Evolutionary conservation across 1,140 invertebrate species (phyloP).

Genomic region (Chironomus striatipennis): DNA sequence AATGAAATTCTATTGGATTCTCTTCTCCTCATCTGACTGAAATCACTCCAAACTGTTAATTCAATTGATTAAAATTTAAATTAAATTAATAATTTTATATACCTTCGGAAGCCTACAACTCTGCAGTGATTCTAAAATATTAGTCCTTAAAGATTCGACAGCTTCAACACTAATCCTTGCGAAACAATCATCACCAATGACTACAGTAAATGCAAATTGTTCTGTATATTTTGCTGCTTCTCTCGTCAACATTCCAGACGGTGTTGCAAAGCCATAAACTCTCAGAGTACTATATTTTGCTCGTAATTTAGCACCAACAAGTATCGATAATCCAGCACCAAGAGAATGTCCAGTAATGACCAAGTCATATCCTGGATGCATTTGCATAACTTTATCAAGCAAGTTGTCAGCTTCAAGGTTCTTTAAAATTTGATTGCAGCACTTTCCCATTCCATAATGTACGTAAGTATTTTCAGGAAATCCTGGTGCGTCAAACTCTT

Average conservation of each 20-base stretch:
- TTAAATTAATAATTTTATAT: too few relatives aligned
- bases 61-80: too few relatives aligned
- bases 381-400: constrained; percentile 60
- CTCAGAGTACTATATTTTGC: constrained; percentile 63
- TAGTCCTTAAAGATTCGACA: constrained; percentile 69
- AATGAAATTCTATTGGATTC: too few relatives aligned
- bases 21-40: too few relatives aligned
- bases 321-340: constrained; percentile 65
- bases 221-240: constrained; percentile 64
- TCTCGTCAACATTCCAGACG: constrained; percentile 63
- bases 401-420: constrained; percentile 58
- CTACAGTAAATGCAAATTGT: constrained; percentile 75
- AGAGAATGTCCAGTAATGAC: constrained; percentile 52
- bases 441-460: constrained; percentile 82
- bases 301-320: constrained; percentile 67
- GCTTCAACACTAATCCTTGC: constrained; percentile 74
- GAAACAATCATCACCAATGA: constrained; percentile 83
- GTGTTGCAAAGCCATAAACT: constrained; percentile 77
- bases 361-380: constrained; percentile 62
- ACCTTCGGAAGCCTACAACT: constrained; percentile 70
- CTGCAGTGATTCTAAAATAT: constrained; percentile 65
- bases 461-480: constrained; percentile 63
- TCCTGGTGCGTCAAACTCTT: constrained; percentile 63
- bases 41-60: too few relatives aligned
- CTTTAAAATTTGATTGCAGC: constrained; percentile 67